phyloP scores from a whole-genome alignment of 2,797 vertebrate genomes.

The Enteromius radiatus region DNA sequence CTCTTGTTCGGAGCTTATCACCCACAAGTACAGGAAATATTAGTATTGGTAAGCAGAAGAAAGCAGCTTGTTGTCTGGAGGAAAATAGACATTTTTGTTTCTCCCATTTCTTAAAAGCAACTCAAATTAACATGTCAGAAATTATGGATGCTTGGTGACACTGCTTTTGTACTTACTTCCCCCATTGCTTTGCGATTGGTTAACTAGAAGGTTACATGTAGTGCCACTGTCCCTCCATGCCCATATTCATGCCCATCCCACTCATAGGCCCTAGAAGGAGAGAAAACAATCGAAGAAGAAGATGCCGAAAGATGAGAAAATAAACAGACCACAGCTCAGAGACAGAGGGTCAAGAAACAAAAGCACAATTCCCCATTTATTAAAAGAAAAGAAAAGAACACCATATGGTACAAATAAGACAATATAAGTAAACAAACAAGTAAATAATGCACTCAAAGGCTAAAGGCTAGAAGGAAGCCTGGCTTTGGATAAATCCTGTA shows the following conservation, averaged over 20 bases:
- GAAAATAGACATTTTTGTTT: constrained; percentile 6
- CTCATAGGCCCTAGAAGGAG: constrained; percentile 96
- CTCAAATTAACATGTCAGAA: constrained; percentile 58
- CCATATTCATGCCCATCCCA: constrained; percentile 99
- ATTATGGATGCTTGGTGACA: constrained; percentile 71
- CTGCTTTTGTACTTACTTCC: constrained; percentile 93
- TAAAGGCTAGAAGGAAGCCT: constrained; percentile 50
- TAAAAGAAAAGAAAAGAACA: constrained; percentile 38
- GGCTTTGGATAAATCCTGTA: constrained; percentile 76
- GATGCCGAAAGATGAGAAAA: constrained; percentile 83
- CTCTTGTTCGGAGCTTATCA: constrained; percentile 75
- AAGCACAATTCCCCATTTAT: constrained; percentile 47
- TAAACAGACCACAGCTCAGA: constrained; percentile 30
- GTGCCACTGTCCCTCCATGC: constrained; percentile 99
- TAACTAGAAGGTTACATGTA: constrained; percentile 98
- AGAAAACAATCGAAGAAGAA: constrained; percentile 81
- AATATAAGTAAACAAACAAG: constrained; percentile 57
- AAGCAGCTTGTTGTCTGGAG: constrained; percentile 31
- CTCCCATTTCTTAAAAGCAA: constrained; percentile 31
- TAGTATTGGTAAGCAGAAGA: constrained; percentile 52
- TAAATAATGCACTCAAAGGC: constrained; percentile 48
- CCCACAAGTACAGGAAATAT: constrained; percentile 65
- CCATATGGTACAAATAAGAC: constrained; percentile 35
- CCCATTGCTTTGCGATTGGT: constrained; percentile 95
- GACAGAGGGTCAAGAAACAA: constrained; percentile 38